Conservation (phyloP, 2,113 vertebrate species). For the Ammodramus savannarum region DNA sequence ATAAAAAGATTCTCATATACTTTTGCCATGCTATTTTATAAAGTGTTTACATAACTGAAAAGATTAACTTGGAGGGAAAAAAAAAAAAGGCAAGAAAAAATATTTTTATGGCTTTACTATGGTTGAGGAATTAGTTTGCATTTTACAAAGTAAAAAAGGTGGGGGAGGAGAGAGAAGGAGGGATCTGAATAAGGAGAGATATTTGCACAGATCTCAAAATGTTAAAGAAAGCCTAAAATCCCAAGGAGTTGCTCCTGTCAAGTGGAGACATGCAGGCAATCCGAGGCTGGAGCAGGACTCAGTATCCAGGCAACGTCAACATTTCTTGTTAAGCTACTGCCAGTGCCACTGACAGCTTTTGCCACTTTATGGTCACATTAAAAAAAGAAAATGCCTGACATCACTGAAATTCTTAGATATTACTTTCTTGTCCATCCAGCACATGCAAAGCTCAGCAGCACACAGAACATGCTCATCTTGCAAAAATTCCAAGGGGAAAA, state of each 20-base stretch:
- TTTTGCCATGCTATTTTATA: not conserved
- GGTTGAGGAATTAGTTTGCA: not conserved
- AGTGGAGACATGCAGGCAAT: not conserved
- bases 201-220: not conserved
- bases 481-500: not conserved
- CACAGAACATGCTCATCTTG: not conserved
- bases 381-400: not conserved
- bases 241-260: not conserved
- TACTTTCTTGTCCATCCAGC: not conserved
- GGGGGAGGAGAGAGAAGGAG: not conserved
- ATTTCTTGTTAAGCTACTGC: constrained; percentile 11
- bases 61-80: not conserved
- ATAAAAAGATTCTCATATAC: constrained; percentile 26
- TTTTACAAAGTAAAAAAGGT: not conserved
- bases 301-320: constrained; percentile 34
- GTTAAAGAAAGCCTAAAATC: constrained; percentile 30
- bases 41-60: constrained; percentile 30
- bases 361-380: not conserved
- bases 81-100: not conserved
- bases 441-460: not conserved
- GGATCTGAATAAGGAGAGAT: not conserved
- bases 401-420: constrained; percentile 23
- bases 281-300: not conserved
- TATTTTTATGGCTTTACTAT: not conserved
- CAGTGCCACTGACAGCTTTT: not conserved